Percentiles rank a stretch among this genome's conserved stretches.
Evolutionary conservation across 2,797 vertebrate genomes (phyloP).

Genomic region (Antrozous pallidus): DNA sequence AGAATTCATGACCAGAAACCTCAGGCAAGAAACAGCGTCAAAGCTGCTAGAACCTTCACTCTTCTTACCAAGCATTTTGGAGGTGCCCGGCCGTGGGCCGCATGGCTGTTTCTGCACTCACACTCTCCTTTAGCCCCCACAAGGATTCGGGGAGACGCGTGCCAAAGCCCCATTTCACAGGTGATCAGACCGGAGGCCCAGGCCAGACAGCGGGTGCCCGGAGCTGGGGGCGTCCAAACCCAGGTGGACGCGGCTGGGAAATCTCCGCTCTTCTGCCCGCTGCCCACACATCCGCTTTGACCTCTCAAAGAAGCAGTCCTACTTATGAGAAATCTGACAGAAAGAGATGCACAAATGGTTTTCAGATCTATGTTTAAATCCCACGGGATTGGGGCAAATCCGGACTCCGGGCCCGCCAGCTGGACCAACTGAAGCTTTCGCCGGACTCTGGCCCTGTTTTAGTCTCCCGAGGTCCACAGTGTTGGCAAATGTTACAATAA

Average conservation of each 20-base stretch:
- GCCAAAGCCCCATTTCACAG: neutral
- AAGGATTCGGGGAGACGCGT: neutral
- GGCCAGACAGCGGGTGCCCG: neutral
- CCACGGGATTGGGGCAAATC: too few species aligned
- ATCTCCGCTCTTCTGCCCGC: rapidly evolving
- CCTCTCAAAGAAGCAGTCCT: neutral
- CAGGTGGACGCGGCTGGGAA: rapidly evolving
- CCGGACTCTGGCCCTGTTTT: neutral
- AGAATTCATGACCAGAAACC: neutral
- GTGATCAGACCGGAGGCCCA: neutral
- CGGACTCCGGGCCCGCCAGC: neutral
- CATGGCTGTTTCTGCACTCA: rapidly evolving
- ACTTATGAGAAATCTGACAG: neutral
- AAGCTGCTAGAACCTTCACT: neutral
- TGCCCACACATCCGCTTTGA: rapidly evolving
- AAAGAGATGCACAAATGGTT: neutral
- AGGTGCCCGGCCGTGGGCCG: neutral
- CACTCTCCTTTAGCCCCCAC: neutral
- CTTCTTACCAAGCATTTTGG: neutral
- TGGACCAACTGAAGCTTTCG: neutral
- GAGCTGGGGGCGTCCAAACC: neutral
- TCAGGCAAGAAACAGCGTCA: neutral
- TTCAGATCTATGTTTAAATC: neutral
- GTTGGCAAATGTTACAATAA: neutral
- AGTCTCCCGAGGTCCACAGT: neutral